Percentiles rank a stretch among this genome's conserved stretches.
Evolutionary conservation across 2,797 vertebrate genomes (phyloP).

Genomic region (Sebastes kiyomatsui): DNA sequence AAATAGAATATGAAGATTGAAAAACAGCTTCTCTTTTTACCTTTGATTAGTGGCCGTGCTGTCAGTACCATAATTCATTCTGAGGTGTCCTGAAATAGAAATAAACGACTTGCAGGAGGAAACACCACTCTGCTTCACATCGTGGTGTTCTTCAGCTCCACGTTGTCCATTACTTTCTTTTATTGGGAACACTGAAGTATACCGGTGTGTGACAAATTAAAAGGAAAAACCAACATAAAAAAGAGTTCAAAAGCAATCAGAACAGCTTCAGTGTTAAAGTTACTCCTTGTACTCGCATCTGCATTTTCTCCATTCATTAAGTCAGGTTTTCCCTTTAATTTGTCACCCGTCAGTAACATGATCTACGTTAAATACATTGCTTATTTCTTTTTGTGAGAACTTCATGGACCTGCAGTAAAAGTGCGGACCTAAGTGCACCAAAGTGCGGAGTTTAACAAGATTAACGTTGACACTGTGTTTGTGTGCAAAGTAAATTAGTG

Average conservation of each 20-base stretch:
- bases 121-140: neutral
- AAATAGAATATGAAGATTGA: neutral
- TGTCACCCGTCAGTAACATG: neutral
- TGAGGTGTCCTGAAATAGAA: neutral
- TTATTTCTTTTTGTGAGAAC: neutral
- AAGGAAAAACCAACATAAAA: neutral
- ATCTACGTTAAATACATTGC: neutral
- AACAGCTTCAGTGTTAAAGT: neutral
- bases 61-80: neutral
- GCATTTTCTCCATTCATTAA: neutral
- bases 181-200: neutral
- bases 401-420: neutral
- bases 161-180: neutral
- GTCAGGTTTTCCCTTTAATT: neutral
- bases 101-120: neutral
- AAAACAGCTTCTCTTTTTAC: neutral
- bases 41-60: neutral
- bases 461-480: slow-evolving; percentile 7
- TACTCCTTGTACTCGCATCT: neutral
- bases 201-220: neutral
- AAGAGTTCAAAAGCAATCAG: neutral
- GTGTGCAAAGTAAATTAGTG: neutral
- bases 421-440: too few relatives aligned
- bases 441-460: neutral
- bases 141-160: neutral